Base-by-base conservation (phyloP, 2,888 invertebrate species). In the Eurois occulta region DNA sequence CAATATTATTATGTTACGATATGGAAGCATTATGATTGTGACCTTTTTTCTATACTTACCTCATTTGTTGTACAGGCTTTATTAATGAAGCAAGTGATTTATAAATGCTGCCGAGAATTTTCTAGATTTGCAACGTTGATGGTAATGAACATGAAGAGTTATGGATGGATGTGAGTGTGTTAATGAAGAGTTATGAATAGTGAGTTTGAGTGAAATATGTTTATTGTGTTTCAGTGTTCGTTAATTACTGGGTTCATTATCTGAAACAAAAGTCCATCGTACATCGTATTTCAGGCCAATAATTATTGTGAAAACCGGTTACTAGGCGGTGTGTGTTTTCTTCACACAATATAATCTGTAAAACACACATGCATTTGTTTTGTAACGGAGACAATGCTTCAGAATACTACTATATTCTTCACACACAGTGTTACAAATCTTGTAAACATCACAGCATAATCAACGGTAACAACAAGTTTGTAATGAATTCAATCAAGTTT, bases 1-100 rank as follows among this genome's bases (percentile, higher is more conserved):
- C 70, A 78, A 86, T 81, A 86, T 81, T 81, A 86, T 81, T 81
- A 64, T 73, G 58, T 76, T 70, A 81, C 81, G 58, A 72, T 66
- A 62, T 83, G 46, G 52, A 77, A 74, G 35, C 64, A 80, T 73
- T 86, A 67, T 78, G 72, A 81, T 75, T 85, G 72, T 83, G 75
- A 82, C 75, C 83, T 82, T 82, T 82, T 83, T 84, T 74, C 60
- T 70, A 65, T 72, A 64, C 58, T 65, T 75, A 68, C 77, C 35
- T 73, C 69, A 73, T 72, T 78, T 46, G 60, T 72, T 81, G 46
- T 64, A 35, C 58, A 55, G 58, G 13, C 72, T 64, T 75, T 55
- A 74, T 73, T 75, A 77, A 85, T 75, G 43, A 72, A 24, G 35
- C 38, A 35, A 64, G 28, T 52, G 41, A 77, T 80, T 67, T 62